These are phyloP conservation scores for Lasiurus borealis DNA, from an alignment of 2,113 vertebrate genomes.

Conservation along the genomic window DNA sequence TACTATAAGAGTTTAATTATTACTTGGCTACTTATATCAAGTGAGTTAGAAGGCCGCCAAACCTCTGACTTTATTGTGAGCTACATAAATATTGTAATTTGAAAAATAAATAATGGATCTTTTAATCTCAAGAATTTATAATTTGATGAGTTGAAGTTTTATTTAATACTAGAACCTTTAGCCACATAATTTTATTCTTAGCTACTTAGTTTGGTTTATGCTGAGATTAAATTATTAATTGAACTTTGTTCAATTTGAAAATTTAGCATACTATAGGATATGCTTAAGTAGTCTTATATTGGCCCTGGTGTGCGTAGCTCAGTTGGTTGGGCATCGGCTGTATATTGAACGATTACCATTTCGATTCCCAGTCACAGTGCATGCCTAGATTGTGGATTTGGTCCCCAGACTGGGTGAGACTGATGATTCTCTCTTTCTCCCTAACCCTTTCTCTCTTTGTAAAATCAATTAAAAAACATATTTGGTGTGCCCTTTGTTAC, in stretches of 20 bases:
- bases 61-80: background rate
- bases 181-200: conserved; percentile 27
- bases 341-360: background rate
- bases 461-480: background rate
- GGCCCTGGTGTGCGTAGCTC: too few relatives aligned
- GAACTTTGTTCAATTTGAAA: conserved; percentile 59
- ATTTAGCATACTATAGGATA: background rate
- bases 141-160: conserved; percentile 19
- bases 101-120: background rate
- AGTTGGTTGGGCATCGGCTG: background rate
- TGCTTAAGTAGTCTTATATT: background rate
- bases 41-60: conserved; percentile 44
- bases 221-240: conserved; percentile 43
- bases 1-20: background rate
- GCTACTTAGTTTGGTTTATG: conserved; percentile 38
- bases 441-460: background rate
- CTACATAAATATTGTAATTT: background rate
- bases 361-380: background rate
- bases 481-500: background rate
- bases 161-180: conserved; percentile 12
- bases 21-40: conserved; percentile 13
- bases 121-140: conserved; percentile 35
- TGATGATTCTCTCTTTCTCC: background rate
- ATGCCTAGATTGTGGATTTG: background rate
- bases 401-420: background rate